A percentile compares a stretch with the other conserved stretches of the same genome.
These are phyloP conservation scores for Allolobophora icterica DNA, from an alignment of 2,888 invertebrate species.

Conservation along the genomic window DNA sequence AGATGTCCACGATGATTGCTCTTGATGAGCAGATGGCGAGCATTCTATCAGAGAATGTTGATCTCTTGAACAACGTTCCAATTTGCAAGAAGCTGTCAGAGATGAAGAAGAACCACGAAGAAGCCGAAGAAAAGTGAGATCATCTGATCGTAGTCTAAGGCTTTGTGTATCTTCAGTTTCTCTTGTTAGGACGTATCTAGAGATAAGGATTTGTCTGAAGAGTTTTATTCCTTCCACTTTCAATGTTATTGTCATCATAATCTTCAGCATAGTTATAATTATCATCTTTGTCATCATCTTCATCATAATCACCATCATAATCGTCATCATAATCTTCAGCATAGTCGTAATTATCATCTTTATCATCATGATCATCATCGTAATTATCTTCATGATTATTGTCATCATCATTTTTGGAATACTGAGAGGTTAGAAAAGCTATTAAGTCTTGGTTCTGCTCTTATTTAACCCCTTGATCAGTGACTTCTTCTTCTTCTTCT, in stretches of 20 bases:
- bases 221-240: neutral
- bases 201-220: neutral
- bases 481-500: no score
- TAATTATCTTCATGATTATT: no score
- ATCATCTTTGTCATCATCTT: no score
- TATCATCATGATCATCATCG: no score
- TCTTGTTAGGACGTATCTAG: neutral
- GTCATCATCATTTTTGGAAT: no score
- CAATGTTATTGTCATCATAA: neutral
- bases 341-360: no score
- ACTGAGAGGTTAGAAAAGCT: no score
- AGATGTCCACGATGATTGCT: slow-evolving; percentile 54
- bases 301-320: no score
- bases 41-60: slow-evolving; percentile 58
- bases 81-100: slow-evolving; percentile 62
- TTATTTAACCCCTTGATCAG: no score
- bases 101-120: slow-evolving; percentile 64
- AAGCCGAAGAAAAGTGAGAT: slow-evolving; percentile 61
- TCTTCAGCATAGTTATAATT: no score
- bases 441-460: no score
- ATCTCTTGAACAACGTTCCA: slow-evolving; percentile 61
- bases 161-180: neutral
- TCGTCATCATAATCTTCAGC: no score
- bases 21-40: slow-evolving; percentile 60
- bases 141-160: neutral